Evolutionary conservation across 2,113 vertebrate species (phyloP).

Genomic region (Pseudopipra pipra): DNA sequence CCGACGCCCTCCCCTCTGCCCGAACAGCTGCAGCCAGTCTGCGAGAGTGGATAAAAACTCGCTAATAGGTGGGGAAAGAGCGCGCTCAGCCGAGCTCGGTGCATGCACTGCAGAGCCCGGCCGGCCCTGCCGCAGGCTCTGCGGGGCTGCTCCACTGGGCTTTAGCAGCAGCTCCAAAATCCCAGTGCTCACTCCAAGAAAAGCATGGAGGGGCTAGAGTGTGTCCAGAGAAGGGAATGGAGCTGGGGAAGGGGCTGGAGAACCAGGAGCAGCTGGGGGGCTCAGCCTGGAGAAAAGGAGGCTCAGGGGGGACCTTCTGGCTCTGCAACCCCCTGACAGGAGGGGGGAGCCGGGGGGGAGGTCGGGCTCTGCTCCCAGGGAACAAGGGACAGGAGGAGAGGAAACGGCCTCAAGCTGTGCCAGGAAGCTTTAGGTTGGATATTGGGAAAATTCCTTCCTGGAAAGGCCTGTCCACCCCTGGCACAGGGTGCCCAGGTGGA

Average conservation of each 20-base stretch:
- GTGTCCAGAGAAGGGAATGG: accelerated
- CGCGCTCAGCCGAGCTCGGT: accelerated
- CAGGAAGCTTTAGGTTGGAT: neutral
- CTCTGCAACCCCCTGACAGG: neutral
- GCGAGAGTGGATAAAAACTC: too few species aligned
- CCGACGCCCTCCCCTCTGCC: neutral
- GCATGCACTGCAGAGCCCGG: neutral
- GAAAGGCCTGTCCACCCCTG: neutral
- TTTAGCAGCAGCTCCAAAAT: neutral
- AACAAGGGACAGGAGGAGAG: neutral
- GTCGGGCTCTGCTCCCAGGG: neutral
- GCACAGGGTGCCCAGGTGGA: neutral
- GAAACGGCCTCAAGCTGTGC: neutral
- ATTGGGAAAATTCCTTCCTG: accelerated
- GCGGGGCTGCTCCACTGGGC: neutral
- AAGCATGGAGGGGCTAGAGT: accelerated
- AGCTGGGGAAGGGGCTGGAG: neutral
- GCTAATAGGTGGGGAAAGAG: neutral
- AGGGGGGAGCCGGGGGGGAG: neutral
- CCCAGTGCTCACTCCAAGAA: accelerated
- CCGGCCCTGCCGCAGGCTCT: neutral
- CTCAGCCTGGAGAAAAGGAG: neutral
- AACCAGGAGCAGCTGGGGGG: neutral
- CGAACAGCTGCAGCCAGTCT: neutral
- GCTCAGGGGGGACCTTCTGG: neutral